Evolutionary conservation across 2,797 vertebrate genomes (phyloP).

Genomic region (Enteromius paludinosus): DNA sequence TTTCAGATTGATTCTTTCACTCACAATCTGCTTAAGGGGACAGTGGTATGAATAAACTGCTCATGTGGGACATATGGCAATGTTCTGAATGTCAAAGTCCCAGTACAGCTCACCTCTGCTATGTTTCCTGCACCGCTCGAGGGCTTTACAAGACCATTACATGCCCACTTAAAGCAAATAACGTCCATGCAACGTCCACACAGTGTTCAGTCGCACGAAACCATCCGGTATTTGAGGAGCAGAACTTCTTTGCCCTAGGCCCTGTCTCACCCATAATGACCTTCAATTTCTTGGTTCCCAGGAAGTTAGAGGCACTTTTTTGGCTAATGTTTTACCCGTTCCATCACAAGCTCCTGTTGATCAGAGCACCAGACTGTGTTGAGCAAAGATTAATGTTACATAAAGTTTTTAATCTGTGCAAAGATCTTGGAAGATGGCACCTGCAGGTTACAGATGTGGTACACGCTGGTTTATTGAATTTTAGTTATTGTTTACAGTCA

Average conservation of each 20-base stretch:
- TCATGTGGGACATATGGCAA: constrained; percentile 60
- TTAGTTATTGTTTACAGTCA: background rate
- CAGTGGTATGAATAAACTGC: constrained; percentile 60
- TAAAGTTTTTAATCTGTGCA: constrained; percentile 23
- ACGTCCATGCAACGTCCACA: constrained; percentile 72
- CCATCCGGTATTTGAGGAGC: constrained; percentile 52
- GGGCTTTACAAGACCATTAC: constrained; percentile 80
- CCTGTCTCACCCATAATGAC: constrained; percentile 69
- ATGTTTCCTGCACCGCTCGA: constrained; percentile 70
- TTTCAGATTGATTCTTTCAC: constrained; percentile 16
- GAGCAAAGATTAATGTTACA: constrained; percentile 31
- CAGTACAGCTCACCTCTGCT: constrained; percentile 61
- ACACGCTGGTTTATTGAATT: background rate
- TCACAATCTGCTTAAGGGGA: constrained; percentile 48
- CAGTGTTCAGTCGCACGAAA: constrained; percentile 72
- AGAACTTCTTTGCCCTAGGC: constrained; percentile 62
- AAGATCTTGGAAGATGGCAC: constrained; percentile 6
- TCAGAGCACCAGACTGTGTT: constrained; percentile 42
- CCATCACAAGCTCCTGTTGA: constrained; percentile 35
- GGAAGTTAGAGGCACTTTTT: constrained; percentile 53
- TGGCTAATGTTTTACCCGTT: constrained; percentile 61
- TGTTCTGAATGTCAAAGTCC: constrained; percentile 51
- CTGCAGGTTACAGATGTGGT: constrained; percentile 6
- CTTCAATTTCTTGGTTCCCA: constrained; percentile 64
- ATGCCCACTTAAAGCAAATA: constrained; percentile 78